Percentiles rank a stretch among this genome's conserved stretches.
Conservation (phyloP, 1,140 invertebrate genomes). For the Aphis gossypii region DNA sequence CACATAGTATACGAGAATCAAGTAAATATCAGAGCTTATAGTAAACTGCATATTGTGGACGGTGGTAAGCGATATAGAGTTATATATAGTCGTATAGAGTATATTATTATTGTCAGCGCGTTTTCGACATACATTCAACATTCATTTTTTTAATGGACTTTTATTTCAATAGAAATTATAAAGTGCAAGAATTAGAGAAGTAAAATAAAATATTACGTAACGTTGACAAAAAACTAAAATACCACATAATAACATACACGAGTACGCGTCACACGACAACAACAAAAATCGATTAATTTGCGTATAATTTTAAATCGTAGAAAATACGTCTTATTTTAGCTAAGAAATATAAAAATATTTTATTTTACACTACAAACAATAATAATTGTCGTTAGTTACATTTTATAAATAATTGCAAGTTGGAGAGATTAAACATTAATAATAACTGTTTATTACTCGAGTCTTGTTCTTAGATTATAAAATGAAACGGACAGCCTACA, state of each 20-base stretch:
- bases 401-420: neutral
- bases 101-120: neutral
- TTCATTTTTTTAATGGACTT: slow-evolving; percentile 10
- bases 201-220: neutral
- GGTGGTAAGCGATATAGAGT: neutral
- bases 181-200: neutral
- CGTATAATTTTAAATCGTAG: neutral
- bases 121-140: neutral
- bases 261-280: neutral
- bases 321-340: neutral
- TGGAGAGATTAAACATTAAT: neutral
- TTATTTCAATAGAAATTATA: neutral
- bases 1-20: neutral
- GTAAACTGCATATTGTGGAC: neutral
- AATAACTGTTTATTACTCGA: neutral
- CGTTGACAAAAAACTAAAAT: neutral
- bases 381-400: neutral
- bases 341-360: neutral
- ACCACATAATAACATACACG: neutral
- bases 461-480: neutral
- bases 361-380: neutral
- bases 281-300: neutral
- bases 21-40: slow-evolving; percentile 4
- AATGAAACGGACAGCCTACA: neutral
- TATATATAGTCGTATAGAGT: neutral